Evolutionary conservation across 2,888 invertebrate species (phyloP), one percentile per base, ranked within the genome.

Genomic region (Caenorhabditis sp.): DNA sequence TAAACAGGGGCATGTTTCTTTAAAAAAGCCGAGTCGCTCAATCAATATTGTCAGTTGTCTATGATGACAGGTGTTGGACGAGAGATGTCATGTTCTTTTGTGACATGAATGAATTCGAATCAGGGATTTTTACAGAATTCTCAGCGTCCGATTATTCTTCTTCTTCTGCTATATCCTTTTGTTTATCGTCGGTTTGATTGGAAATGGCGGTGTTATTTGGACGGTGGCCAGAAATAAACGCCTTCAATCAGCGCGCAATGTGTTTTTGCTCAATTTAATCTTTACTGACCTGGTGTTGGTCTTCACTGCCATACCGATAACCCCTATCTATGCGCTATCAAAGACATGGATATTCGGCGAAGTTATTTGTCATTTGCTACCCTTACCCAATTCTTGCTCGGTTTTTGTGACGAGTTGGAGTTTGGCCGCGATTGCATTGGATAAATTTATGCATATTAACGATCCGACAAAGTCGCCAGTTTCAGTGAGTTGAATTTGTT

Each of bases 381-480:
- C 87, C 0, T 63, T 87, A 38, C 78, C 80, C 58, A 87, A 85
- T 43, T 84, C 85, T 21, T 85, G 87, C 63, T 83, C 86, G 12
- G 87, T 88, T n/a, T 86, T 87, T 70, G 85, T 87, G 56, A 87
- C 85, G 56, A 86, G 86, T 83, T 85, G 74, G 68, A 80, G 80
- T 66, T 65, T 88, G 58, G 84, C 85, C 10, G 87, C 86, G 31
- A 87, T 87, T 49, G 83, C 87, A 4, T 57, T 87, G 8, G 87
- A 87, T 77, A 87, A 87, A 59, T 87, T 81, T 69, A 59, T 87
- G 60, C 87, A 88, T 73, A 88, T 88, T 59, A 84, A 79, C 57
- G 86, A 87, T 73, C 84, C 84, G 8, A 85, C 86, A 31, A 77
- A 80, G 31, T 81, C 81, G 43, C 86, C 84, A n/a, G 83, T 87